Base-by-base conservation (phyloP, 2,113 vertebrate species). In the Raphicerus campestris region DNA sequence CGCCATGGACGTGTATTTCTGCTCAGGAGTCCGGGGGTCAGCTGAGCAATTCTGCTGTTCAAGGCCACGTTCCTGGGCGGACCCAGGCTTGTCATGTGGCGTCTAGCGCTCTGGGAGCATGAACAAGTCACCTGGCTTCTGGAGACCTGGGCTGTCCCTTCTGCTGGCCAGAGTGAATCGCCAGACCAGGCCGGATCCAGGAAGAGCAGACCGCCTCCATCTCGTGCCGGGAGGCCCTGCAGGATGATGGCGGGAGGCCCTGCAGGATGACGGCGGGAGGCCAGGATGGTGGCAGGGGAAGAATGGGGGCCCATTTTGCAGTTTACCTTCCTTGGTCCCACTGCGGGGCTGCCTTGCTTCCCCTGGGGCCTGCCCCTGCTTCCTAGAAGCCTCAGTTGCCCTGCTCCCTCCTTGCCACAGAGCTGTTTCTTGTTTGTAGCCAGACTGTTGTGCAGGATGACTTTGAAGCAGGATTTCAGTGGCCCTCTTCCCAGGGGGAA, bases 1-100 rank as follows among this genome's bases (percentile, higher is more conserved):
- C 42, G 60, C 77, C 84, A 55, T 32, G n/a, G 45, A 42, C 20
- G n/a, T 89, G 83, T 28, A 55, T 60, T 82, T 90, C 58, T 94
- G 77, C 61, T 82, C 45, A 4, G 70, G n/a, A 80, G 35, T 24
- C 80, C 66, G 0, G 26, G 87, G 4, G n/a, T 53, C 81, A 42
- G 30, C 90, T 39, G 17, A 63, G 24, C 2, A 2, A 20, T 73
- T 87, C 80, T 89, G 51, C 95, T 47, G 66, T 63, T 30, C 42
- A 14, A 49, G 77, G 32, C 49, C 22, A 4, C 0, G 0, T n/a
- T 60, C 9, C 7, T 35, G 28, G 1, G 35, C 10, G 3, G 22
- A 32, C 58, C 60, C 11, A 6, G 61, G 35, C 58, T 42, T 22
- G 45, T 51, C 75, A n/a, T 0, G 0, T 47, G 19, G 22, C n/a